Conservation (phyloP, 2,797 vertebrate genomes). For the Choloepus didactylus region DNA sequence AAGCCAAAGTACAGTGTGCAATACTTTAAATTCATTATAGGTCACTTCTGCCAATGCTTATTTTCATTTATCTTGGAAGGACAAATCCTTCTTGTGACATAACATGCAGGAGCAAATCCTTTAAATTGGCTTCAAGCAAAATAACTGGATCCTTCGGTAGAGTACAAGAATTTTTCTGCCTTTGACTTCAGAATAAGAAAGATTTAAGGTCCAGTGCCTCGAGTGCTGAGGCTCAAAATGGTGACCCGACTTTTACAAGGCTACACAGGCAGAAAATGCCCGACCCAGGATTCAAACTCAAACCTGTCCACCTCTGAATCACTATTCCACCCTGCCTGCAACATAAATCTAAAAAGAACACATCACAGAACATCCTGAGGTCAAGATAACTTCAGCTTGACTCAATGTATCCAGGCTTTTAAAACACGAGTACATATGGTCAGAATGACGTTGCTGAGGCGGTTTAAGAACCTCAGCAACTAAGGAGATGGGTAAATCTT, state of each 20-base stretch:
- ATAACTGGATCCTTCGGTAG: constrained; percentile 10
- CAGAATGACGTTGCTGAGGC: constrained; percentile 26
- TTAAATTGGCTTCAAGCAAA: constrained; percentile 55
- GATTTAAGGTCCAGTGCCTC: not conserved
- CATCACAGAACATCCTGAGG: not conserved
- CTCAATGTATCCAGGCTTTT: not conserved
- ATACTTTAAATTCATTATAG: constrained; percentile 29
- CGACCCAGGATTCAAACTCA: constrained; percentile 8
- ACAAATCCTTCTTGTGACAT: constrained; percentile 64
- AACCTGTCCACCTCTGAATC: not conserved
- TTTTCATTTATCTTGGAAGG: constrained; percentile 75
- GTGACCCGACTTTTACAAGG: not conserved
- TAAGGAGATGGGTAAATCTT: not conserved
- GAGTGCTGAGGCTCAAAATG: not conserved
- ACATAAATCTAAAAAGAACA: not conserved
- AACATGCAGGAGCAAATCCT: constrained; percentile 58
- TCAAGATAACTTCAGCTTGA: not conserved
- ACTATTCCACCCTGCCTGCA: not conserved
- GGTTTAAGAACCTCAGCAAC: constrained; percentile 22
- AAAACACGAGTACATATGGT: not conserved
- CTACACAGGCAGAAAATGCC: not conserved
- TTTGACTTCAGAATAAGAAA: constrained; percentile 42
- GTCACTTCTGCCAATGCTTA: constrained; percentile 4
- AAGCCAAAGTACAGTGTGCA: not conserved
- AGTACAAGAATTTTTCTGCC: constrained; percentile 30